Evolutionary conservation across 2,888 invertebrate species (phyloP), one percentile per base, ranked within the genome.

Genomic region (Yponomeuta cagnagella): DNA sequence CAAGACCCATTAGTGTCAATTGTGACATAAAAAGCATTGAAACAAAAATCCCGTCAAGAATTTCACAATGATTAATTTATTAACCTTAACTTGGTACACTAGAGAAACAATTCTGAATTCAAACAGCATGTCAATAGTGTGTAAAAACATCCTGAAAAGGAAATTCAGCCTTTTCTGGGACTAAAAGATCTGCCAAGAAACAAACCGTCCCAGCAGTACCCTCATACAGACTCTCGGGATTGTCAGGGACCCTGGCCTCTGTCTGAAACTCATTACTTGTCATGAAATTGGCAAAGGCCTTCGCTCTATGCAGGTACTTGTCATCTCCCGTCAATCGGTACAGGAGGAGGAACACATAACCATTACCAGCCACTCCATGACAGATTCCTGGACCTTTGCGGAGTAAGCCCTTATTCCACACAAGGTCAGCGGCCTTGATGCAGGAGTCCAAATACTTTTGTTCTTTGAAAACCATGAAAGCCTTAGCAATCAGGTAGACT

Each of bases 321-420:
- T 88, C 82, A 74, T 97, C 94, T 10, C 93, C 92, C 12, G 97
- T 97, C 70, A 97, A 86, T 74, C 97, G 93, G 79, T 96, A 95
- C 10, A 97, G 86, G 0, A 97, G 85, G 67, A 97, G 86, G 77
- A 97, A 96, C 0, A 95, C 96, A 84, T 97, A 97, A 15, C 95
- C 97, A 84, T 95, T 97, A 52, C 97, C 97, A 31, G 96, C 95
- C 0, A 97, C 93, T 1, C 98, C 98, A 79, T 98, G 98, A 80
- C 98, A 98, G 73, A 98, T 95, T 0, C 97, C 97, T 10, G 97
- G 97, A 0, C 98, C 98, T 85, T 98, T 98, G 74, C 93, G 94
- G 58, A 98, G 89, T 48, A 98, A 89, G 0, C 98, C 98, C 80
- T 95, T 95, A 31, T 93, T 86, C 98, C 98, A 98, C 2, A 97